A percentile compares a stretch with the other conserved stretches of the same genome.
These are phyloP conservation scores for Spondyliosoma cantharus DNA, from an alignment of 2,797 vertebrate genomes.

Conservation along the genomic window DNA sequence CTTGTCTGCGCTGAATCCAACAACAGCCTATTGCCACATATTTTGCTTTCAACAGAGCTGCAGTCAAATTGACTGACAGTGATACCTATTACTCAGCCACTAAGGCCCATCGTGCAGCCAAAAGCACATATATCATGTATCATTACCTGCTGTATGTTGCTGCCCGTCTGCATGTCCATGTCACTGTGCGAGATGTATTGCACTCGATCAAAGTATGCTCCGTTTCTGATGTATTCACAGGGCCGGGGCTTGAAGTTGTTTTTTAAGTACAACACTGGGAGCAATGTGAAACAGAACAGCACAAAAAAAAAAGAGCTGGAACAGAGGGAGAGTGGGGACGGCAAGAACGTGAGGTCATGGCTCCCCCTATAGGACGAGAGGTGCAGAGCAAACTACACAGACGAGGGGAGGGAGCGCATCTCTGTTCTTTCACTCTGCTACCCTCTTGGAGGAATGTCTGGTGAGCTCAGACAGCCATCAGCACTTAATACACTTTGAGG, in stretches of 20 bases:
- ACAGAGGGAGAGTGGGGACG: not conserved
- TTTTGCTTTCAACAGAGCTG: slow-evolving; percentile 41
- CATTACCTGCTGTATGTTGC: slow-evolving; percentile 60
- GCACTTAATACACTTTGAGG: slow-evolving; percentile 42
- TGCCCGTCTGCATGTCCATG: slow-evolving; percentile 40
- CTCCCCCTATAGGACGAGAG: slow-evolving; percentile 82
- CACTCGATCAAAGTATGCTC: slow-evolving; percentile 59
- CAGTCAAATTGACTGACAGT: slow-evolving; percentile 64
- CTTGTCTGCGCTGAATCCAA: slow-evolving; percentile 8
- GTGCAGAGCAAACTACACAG: slow-evolving; percentile 45
- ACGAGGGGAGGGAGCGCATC: not conserved
- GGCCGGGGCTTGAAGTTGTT: slow-evolving; percentile 34
- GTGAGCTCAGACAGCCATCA: slow-evolving; percentile 39
- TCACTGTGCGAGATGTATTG: slow-evolving; percentile 46
- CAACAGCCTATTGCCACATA: slow-evolving; percentile 24
- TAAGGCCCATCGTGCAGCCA: slow-evolving; percentile 52
- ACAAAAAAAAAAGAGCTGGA: slow-evolving; percentile 19
- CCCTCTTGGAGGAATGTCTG: slow-evolving; percentile 34
- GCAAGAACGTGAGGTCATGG: slow-evolving; percentile 80
- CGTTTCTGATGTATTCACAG: slow-evolving; percentile 56
- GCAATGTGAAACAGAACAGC: slow-evolving; percentile 45
- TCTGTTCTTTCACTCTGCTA: slow-evolving; percentile 41
- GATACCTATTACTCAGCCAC: slow-evolving; percentile 64
- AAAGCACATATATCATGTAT: slow-evolving; percentile 65
- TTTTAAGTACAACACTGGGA: slow-evolving; percentile 51